Evolutionary conservation across 2,888 invertebrate species (phyloP).

Genomic region (Malthinus seriepunctatus): DNA sequence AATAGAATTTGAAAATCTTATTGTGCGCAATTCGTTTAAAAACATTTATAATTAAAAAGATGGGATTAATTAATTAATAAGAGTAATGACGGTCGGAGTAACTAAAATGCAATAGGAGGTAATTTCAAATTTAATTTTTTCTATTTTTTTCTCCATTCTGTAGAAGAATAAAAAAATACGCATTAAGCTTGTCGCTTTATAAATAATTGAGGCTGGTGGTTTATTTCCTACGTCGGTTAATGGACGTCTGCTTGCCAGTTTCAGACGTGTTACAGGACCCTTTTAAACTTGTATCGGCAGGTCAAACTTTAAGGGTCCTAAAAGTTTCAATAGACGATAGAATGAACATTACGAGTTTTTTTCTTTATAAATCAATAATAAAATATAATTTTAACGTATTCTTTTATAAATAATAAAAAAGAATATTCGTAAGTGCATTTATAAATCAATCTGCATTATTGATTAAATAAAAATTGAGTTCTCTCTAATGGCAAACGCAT

Average conservation of each 20-base stretch:
- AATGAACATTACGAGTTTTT: conserved; percentile 11
- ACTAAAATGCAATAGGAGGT: conserved; percentile 12
- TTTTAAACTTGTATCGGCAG: conserved; percentile 38
- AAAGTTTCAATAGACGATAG: conserved; percentile 28
- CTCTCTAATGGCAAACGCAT: conserved; percentile 18
- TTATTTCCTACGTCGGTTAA: conserved; percentile 28
- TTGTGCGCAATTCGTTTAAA: too few species aligned
- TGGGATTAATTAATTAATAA: too few species aligned
- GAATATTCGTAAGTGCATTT: background rate
- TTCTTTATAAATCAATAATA: conserved; percentile 13
- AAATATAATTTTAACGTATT: conserved; percentile 3
- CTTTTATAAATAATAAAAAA: background rate
- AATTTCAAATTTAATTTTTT: conserved; percentile 13
- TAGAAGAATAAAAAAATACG: background rate
- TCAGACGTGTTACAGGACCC: conserved; percentile 35
- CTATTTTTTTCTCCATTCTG: conserved; percentile 3
- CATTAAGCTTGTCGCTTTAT: conserved; percentile 11
- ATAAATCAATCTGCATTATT: conserved; percentile 20
- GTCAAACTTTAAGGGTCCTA: conserved; percentile 24
- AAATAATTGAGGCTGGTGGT: conserved; percentile 31
- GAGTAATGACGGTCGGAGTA: conserved; percentile 5
- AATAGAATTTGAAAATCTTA: too few species aligned
- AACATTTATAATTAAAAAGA: too few species aligned
- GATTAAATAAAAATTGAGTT: conserved; percentile 13
- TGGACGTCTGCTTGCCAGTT: conserved; percentile 32